phyloP scores from a whole-genome alignment of 2,888 invertebrate species.

The Malacosoma neustria region DNA sequence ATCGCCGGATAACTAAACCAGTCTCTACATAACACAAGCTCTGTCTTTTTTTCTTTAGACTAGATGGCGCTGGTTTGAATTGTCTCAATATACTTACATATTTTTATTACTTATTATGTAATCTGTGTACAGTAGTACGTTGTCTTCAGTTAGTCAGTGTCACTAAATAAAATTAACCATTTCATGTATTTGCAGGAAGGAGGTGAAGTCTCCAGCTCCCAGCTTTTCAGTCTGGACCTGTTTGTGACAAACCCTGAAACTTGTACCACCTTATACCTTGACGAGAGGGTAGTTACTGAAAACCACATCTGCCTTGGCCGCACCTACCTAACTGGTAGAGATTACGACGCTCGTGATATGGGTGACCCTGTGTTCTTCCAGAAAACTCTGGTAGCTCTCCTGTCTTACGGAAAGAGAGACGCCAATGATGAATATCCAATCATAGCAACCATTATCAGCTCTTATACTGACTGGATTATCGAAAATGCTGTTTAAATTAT shows the following conservation, averaged over 20 bases:
- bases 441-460: conserved; percentile 50
- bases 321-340: conserved; percentile 20
- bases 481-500: conserved; percentile 11
- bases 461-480: conserved; percentile 35
- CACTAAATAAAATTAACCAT: no score
- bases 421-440: conserved; percentile 49
- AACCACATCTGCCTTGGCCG: conserved; percentile 37
- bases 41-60: no score
- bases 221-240: conserved; percentile 9
- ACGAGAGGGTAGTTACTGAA: conserved; percentile 10
- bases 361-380: conserved; percentile 51
- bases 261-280: conserved; percentile 13
- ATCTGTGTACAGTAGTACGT: no score
- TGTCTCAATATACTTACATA: no score
- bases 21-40: no score
- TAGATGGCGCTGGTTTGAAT: no score
- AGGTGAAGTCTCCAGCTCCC: conserved; percentile 5
- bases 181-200: conserved; percentile 12
- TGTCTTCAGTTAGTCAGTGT: no score
- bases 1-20: no score
- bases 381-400: conserved; percentile 45
- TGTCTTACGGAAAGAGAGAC: conserved; percentile 62
- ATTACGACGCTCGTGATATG: conserved; percentile 30
- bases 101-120: no score
- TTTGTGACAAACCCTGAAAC: conserved; percentile 7